A percentile compares a stretch with the other conserved stretches of the same genome.
Conservation (phyloP, 2,113 vertebrate species). For the Chionodraco myersi region DNA sequence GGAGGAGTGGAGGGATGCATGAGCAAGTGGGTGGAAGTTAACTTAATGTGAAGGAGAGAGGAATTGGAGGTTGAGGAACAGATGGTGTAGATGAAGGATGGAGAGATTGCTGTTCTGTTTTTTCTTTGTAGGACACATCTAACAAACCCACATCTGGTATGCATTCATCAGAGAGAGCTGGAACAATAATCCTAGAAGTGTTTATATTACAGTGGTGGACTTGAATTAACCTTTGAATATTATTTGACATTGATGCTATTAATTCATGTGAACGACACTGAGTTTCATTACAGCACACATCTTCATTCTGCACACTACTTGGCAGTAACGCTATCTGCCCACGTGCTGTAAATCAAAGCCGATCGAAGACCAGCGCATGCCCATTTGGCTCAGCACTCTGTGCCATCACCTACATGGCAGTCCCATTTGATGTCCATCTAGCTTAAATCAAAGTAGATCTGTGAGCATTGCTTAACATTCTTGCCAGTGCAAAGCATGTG, state of each 20-base stretch:
- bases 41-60: background rate
- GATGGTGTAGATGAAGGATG: constrained; percentile 35
- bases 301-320: constrained; percentile 11
- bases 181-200: background rate
- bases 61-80: constrained; percentile 17
- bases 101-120: constrained; percentile 27
- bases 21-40: background rate
- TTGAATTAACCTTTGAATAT: constrained; percentile 10
- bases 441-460: constrained; percentile 16
- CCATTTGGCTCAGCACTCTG: background rate
- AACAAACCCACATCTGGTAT: constrained; percentile 43
- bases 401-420: constrained; percentile 17
- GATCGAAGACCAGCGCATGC: background rate
- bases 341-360: constrained; percentile 29
- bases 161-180: background rate
- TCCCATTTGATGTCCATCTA: constrained; percentile 4
- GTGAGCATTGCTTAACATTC: background rate
- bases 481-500: background rate
- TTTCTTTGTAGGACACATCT: background rate
- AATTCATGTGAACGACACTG: background rate
- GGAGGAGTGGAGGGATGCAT: constrained; percentile 5
- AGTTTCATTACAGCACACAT: background rate
- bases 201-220: background rate
- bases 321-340: constrained; percentile 12
- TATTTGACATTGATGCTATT: background rate